These are phyloP conservation scores for Corythornis vintsioides DNA, from an alignment of 2,113 vertebrate genomes.

Conservation along the genomic window DNA sequence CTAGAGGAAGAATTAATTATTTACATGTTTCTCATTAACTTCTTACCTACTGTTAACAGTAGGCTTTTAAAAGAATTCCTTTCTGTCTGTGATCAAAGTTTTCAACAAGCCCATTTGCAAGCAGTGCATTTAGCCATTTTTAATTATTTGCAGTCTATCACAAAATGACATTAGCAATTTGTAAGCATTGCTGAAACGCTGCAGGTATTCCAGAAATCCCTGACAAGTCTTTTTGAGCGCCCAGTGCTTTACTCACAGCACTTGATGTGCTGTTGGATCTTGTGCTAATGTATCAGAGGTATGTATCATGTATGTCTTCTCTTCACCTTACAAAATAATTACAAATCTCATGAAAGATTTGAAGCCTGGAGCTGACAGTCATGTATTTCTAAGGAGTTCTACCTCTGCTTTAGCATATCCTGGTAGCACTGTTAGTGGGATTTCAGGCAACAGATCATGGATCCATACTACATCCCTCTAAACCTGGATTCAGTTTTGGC, in stretches of 20 bases:
- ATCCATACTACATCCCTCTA: not conserved
- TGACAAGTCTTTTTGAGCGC: not conserved
- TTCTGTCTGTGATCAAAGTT: constrained; percentile 57
- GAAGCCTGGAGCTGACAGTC: not conserved
- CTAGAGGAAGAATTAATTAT: constrained; percentile 66
- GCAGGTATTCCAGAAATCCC: constrained; percentile 37
- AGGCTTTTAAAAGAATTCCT: constrained; percentile 45
- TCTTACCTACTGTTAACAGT: constrained; percentile 61
- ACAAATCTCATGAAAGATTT: not conserved
- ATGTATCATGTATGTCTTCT: not conserved
- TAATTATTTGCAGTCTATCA: constrained; percentile 57
- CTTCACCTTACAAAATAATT: not conserved
- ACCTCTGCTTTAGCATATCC: not conserved
- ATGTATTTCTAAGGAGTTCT: not conserved
- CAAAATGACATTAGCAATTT: constrained; percentile 44
- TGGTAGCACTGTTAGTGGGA: not conserved
- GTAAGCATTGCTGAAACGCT: not conserved
- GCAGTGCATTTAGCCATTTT: constrained; percentile 32
- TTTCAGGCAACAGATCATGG: not conserved
- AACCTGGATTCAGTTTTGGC: not conserved
- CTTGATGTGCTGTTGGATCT: not conserved
- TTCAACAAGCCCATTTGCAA: constrained; percentile 42
- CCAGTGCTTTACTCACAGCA: not conserved
- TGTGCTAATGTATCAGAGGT: not conserved
- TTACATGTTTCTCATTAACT: constrained; percentile 67